Conservation (phyloP, 2,113 vertebrate genomes). For the Pomatorhinus ruficollis region DNA sequence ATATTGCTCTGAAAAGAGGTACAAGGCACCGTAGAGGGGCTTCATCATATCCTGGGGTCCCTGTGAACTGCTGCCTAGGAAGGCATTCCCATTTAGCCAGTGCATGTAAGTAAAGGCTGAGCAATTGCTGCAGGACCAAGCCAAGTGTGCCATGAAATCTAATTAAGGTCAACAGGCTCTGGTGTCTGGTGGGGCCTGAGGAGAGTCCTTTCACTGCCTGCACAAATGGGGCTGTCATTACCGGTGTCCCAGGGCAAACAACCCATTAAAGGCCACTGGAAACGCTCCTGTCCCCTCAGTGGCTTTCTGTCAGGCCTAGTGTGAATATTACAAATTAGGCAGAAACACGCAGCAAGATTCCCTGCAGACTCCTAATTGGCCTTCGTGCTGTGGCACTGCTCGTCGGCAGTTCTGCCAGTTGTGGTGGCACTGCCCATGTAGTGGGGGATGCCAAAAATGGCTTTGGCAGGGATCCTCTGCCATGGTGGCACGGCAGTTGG, state of each 20-base stretch:
- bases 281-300: neutral
- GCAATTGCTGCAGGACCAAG: neutral
- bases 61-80: neutral
- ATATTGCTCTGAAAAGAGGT: neutral
- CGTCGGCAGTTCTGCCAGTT: neutral
- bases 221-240: neutral
- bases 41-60: neutral
- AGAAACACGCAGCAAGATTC: neutral
- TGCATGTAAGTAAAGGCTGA: neutral
- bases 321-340: slow-evolving; percentile 33
- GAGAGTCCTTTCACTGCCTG: neutral
- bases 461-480: neutral
- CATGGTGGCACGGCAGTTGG: accelerated
- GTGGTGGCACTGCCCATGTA: neutral
- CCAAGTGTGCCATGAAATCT: slow-evolving; percentile 45
- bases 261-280: neutral
- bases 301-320: slow-evolving; percentile 20
- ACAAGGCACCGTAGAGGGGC: neutral
- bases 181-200: neutral
- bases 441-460: neutral
- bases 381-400: accelerated
- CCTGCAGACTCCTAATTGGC: slow-evolving; percentile 26
- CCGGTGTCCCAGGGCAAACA: neutral
- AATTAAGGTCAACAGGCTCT: slow-evolving; percentile 30
- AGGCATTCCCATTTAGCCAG: neutral